phyloP scores from a whole-genome alignment of 2,888 invertebrate genomes.

The Orthonevra nobilis region DNA sequence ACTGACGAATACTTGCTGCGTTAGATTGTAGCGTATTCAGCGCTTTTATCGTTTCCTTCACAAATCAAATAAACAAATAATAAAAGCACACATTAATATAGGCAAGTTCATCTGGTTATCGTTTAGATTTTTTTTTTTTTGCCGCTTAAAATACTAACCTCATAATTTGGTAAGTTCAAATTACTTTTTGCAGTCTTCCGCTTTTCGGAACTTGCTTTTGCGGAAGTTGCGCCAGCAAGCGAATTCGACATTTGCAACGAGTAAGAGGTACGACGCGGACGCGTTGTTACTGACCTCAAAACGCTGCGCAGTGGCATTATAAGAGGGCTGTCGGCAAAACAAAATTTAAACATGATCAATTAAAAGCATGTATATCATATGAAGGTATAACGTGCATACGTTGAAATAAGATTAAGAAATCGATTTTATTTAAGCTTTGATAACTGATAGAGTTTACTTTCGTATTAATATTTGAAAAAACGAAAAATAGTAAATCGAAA shows the following conservation, averaged over 20 bases:
- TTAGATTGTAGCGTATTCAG: slow-evolving; percentile 89
- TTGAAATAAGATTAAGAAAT: too few species aligned
- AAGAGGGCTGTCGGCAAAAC: too few species aligned
- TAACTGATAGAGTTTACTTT: too few species aligned
- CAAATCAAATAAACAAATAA: slow-evolving; percentile 69
- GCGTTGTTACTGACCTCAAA: slow-evolving; percentile 41
- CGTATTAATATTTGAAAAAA: too few species aligned
- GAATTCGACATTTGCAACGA: slow-evolving; percentile 7
- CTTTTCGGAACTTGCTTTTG: background rate
- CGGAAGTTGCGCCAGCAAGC: background rate
- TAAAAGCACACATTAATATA: background rate
- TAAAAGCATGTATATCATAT: too few species aligned
- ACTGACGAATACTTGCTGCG: slow-evolving; percentile 82
- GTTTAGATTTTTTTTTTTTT: background rate
- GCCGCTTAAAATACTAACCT: slow-evolving; percentile 27
- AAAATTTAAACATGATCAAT: too few species aligned
- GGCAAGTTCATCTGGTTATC: slow-evolving; percentile 29
- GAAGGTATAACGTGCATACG: too few species aligned
- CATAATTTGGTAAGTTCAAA: slow-evolving; percentile 7
- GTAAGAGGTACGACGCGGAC: too few species aligned
- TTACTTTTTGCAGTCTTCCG: background rate
- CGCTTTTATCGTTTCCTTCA: slow-evolving; percentile 85
- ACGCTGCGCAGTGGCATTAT: slow-evolving; percentile 45
- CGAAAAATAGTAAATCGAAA: too few species aligned
- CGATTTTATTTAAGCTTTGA: too few species aligned